Conservation (phyloP, 2,888 invertebrate species). For the Proisotoma minuta region DNA sequence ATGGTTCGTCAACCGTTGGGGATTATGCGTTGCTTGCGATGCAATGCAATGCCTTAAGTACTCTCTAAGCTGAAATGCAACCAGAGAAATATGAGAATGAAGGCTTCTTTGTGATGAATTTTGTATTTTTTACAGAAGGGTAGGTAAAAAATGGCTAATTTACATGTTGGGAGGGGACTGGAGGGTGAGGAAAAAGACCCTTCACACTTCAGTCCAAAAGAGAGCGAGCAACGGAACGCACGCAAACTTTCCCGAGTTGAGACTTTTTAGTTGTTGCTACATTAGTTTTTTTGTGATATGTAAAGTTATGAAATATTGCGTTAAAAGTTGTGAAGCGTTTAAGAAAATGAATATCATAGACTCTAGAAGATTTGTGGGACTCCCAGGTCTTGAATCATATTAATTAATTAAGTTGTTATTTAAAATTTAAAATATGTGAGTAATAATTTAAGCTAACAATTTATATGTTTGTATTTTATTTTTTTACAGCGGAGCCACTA, state of each 20-base stretch:
- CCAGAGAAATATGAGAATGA: background rate
- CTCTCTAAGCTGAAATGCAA: background rate
- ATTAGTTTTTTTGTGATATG: background rate
- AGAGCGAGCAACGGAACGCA: background rate
- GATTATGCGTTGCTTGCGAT: too few relatives aligned
- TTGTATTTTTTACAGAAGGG: background rate
- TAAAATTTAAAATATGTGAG: background rate
- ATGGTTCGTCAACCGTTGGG: too few relatives aligned
- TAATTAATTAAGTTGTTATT: background rate
- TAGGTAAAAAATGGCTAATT: conserved; percentile 37
- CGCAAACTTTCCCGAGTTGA: background rate
- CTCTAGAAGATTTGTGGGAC: conserved; percentile 25
- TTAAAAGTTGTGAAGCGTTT: background rate
- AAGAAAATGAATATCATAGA: conserved; percentile 38
- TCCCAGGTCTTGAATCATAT: conserved; percentile 21
- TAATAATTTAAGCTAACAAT: too few relatives aligned
- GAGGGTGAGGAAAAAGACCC: conserved; percentile 1
- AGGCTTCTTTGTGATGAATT: conserved; percentile 2
- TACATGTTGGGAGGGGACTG: conserved; percentile 34
- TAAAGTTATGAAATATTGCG: background rate
- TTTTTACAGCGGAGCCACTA: conserved; percentile 45
- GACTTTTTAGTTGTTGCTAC: background rate
- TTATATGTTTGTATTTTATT: conserved; percentile 23
- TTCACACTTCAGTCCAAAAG: background rate
- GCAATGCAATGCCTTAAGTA: too few relatives aligned